Evolutionary conservation across 1,140 invertebrate genomes (phyloP).

Genomic region (Drosophila insularis): DNA sequence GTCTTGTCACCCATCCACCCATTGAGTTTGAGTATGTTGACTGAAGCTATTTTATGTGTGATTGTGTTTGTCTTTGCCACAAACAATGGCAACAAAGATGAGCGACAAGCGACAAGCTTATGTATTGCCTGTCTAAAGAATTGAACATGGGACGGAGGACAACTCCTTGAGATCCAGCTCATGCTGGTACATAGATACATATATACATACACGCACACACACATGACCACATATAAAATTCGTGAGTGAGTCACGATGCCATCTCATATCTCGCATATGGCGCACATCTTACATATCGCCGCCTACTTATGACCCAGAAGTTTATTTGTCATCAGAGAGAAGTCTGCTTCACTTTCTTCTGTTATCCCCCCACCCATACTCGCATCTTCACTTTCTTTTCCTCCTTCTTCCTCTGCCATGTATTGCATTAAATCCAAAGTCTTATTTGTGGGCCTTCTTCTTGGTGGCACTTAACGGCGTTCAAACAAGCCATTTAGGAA

Average conservation of each 20-base stretch:
- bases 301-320: conserved; percentile 43
- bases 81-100: conserved; percentile 37
- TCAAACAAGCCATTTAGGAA: conserved; percentile 40
- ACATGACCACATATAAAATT: no score
- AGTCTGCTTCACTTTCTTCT: not conserved
- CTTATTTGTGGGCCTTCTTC: conserved; percentile 40
- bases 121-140: conserved; percentile 17
- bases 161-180: not conserved
- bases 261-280: conserved; percentile 1
- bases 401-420: not conserved
- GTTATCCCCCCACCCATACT: no score
- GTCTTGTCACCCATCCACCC: not conserved
- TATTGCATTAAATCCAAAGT: conserved; percentile 40
- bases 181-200: no score
- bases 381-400: no score
- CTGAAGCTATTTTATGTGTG: conserved; percentile 56
- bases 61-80: conserved; percentile 68
- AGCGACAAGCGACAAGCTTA: conserved; percentile 31
- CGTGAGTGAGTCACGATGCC: conserved; percentile 14
- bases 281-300: conserved; percentile 9
- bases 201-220: no score
- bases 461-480: conserved; percentile 35
- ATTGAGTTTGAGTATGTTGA: conserved; percentile 30
- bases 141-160: not conserved
- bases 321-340: conserved; percentile 38